These are phyloP conservation scores for Urocolius indicus DNA, from an alignment of 2,113 vertebrate species.

Conservation along the genomic window DNA sequence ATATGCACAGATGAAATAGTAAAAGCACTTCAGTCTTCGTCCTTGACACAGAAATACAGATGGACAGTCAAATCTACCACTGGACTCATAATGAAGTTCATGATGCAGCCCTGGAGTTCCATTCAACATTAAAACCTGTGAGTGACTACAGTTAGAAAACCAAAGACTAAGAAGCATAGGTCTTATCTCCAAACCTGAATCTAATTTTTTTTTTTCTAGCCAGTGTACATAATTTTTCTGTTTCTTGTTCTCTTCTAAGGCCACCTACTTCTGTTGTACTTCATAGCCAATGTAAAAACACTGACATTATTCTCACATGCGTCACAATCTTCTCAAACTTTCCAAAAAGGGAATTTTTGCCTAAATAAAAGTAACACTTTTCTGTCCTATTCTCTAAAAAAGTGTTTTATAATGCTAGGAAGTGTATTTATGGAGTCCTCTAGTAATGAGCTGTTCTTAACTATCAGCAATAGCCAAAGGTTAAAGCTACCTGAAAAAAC, in stretches of 20 bases:
- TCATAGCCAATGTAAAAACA: not conserved
- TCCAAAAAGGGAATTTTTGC: not conserved
- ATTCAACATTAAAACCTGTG: not conserved
- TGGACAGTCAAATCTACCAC: rapidly evolving
- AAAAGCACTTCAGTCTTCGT: not conserved
- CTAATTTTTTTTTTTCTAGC: not conserved
- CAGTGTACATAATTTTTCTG: not conserved
- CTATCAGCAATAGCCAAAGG: not conserved
- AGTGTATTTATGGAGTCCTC: not conserved
- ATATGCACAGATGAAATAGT: not conserved
- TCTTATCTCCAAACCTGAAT: not conserved
- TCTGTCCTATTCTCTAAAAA: not conserved
- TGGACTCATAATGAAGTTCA: not conserved
- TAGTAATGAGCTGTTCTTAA: not conserved
- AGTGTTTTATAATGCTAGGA: not conserved
- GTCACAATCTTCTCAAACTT: not conserved
- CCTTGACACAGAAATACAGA: not conserved
- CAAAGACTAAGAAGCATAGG: not conserved
- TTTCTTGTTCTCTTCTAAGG: not conserved
- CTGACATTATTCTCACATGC: not conserved
- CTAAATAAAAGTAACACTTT: not conserved
- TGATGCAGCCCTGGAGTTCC: not conserved
- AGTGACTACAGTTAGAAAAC: not conserved
- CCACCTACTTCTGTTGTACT: not conserved
- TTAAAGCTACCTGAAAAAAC: not conserved